Conservation (phyloP, 2,113 vertebrate genomes). For the Lepus timidus region DNA sequence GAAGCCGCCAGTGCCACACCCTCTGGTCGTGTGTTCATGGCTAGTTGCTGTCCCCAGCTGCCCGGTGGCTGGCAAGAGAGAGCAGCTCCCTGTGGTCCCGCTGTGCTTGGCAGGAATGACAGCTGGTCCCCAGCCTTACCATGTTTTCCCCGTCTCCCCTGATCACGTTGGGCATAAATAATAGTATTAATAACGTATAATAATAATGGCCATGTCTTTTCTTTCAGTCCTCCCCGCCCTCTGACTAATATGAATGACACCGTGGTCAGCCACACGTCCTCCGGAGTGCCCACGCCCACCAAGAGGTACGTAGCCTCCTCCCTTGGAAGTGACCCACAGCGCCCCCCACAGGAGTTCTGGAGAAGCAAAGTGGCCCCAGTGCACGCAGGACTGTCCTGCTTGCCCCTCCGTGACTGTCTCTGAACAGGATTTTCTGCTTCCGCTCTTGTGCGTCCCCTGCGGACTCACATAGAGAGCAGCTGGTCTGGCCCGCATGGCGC, state of each 20-base stretch:
- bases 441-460: not conserved
- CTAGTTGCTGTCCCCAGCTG: not conserved
- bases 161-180: slow-evolving; percentile 35
- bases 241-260: slow-evolving; percentile 94
- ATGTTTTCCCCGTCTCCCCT: not conserved
- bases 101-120: not conserved
- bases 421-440: slow-evolving; percentile 7
- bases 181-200: not conserved
- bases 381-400: not conserved
- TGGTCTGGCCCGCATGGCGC: slow-evolving; percentile 18
- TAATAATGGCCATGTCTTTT: slow-evolving; percentile 42
- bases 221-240: slow-evolving; percentile 93
- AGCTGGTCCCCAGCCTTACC: not conserved
- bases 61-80: not conserved
- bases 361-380: not conserved
- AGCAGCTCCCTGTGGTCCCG: not conserved
- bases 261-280: slow-evolving; percentile 92
- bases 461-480: not conserved
- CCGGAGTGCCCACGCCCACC: slow-evolving; percentile 94
- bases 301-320: slow-evolving; percentile 90
- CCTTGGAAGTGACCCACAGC: not conserved
- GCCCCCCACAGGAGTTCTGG: not conserved
- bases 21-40: not conserved
- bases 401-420: not conserved
- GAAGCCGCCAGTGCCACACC: not conserved